These are phyloP conservation scores for Harpalus rufipes DNA, from an alignment of 2,888 invertebrate species.

Conservation along the genomic window DNA sequence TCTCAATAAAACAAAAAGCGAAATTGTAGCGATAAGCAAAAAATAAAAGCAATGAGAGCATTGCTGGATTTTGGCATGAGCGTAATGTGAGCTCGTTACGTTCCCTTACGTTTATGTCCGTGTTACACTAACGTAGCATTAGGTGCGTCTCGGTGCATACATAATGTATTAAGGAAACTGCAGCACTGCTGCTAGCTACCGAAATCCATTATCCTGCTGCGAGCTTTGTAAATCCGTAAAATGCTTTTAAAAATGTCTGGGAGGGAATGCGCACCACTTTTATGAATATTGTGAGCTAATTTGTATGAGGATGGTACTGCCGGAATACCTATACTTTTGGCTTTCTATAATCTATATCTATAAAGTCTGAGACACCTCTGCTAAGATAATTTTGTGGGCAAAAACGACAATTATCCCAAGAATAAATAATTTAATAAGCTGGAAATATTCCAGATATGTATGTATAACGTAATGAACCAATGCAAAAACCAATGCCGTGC, in stretches of 20 bases:
- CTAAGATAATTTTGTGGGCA: too few species aligned
- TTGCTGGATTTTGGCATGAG: conserved; percentile 14
- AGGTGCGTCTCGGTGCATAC: conserved; percentile 44
- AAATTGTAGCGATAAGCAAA: background rate
- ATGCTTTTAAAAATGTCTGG: conserved; percentile 53
- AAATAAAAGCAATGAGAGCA: background rate
- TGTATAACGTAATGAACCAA: too few species aligned
- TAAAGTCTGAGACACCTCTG: too few species aligned
- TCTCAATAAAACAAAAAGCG: background rate
- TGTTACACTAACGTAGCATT: conserved; percentile 23
- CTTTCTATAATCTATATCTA: too few species aligned
- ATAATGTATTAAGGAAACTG: conserved; percentile 56
- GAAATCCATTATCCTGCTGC: conserved; percentile 56
- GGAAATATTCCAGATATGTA: too few species aligned
- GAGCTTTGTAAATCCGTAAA: conserved; percentile 58
- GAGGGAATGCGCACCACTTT: background rate
- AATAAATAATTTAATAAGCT: too few species aligned
- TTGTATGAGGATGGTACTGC: background rate
- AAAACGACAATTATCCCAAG: too few species aligned
- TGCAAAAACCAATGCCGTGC: too few species aligned
- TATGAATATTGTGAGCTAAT: background rate
- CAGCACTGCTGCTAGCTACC: conserved; percentile 47
- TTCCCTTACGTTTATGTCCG: background rate
- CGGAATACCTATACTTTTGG: too few species aligned
- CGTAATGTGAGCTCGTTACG: conserved; percentile 23